Evolutionary conservation across 2,888 invertebrate species (phyloP).

Genomic region (Hirtodrosophila histrioides): DNA sequence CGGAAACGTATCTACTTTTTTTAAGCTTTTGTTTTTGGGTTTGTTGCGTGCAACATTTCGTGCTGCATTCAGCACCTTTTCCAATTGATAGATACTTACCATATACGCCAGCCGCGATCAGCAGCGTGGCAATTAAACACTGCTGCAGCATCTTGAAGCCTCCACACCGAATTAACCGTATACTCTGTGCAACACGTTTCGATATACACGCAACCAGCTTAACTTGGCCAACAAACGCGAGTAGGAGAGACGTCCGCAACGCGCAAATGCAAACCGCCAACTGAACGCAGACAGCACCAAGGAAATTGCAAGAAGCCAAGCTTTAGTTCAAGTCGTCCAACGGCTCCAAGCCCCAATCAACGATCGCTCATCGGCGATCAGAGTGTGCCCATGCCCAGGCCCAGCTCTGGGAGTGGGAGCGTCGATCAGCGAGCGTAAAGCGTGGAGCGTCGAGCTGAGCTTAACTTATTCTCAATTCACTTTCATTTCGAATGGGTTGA

Average conservation of each 20-base stretch:
- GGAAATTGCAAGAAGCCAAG: conserved; percentile 81
- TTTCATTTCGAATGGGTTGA: conserved; percentile 68
- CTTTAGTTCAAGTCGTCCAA: conserved; percentile 23
- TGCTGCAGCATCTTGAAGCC: conserved; percentile 65
- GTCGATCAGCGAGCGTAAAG: neutral
- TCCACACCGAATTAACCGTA: conserved; percentile 14
- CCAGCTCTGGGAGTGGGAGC: neutral
- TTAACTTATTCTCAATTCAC: conserved; percentile 66
- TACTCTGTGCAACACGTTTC: conserved; percentile 3
- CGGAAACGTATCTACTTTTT: conserved; percentile 32
- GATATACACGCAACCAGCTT: too few relatives aligned
- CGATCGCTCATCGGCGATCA: conserved; percentile 16
- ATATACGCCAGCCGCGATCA: conserved; percentile 49
- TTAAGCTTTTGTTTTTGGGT: conserved; percentile 8
- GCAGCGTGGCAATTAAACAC: conserved; percentile 56
- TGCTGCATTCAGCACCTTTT: neutral
- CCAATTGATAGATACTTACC: conserved; percentile 47
- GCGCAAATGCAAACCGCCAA: conserved; percentile 81
- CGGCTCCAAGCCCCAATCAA: conserved; percentile 24
- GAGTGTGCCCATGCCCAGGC: neutral
- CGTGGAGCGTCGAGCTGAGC: conserved; percentile 13
- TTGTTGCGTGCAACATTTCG: conserved; percentile 30
- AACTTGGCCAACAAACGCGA: conserved; percentile 19
- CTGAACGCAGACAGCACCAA: conserved; percentile 66
- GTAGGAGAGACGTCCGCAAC: conserved; percentile 68